phyloP scores from a whole-genome alignment of 2,888 invertebrate species.

The Lomographa bimaculata region DNA sequence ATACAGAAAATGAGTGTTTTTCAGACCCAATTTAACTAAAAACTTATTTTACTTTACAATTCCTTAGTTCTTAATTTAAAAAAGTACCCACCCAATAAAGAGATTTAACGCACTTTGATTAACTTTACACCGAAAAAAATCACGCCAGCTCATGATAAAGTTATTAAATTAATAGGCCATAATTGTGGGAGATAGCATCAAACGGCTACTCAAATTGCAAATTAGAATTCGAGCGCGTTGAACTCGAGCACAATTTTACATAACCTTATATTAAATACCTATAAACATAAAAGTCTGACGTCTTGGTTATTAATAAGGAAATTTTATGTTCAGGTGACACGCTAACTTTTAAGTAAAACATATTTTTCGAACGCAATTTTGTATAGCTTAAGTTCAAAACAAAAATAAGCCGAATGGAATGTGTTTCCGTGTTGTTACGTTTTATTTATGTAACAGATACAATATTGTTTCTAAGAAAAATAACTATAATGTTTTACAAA shows the following conservation, averaged over 20 bases:
- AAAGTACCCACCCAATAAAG: too few relatives aligned
- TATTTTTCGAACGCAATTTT: background rate
- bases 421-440: background rate
- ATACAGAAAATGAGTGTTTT: too few relatives aligned
- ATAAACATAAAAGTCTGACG: slow-evolving; percentile 17
- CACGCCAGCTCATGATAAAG: slow-evolving; percentile 78
- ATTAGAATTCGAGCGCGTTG: slow-evolving; percentile 18
- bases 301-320: slow-evolving; percentile 20
- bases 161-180: slow-evolving; percentile 79
- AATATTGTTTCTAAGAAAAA: too few relatives aligned
- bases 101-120: too few relatives aligned
- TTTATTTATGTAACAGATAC: background rate
- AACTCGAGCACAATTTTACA: slow-evolving; percentile 15
- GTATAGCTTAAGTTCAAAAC: too few relatives aligned
- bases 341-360: slow-evolving; percentile 7
- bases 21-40: too few relatives aligned
- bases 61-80: too few relatives aligned
- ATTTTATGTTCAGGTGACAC: slow-evolving; percentile 17
- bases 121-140: slow-evolving; percentile 60
- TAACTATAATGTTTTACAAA: too few relatives aligned
- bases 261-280: slow-evolving; percentile 16
- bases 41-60: too few relatives aligned
- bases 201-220: slow-evolving; percentile 63
- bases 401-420: background rate
- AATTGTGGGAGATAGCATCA: slow-evolving; percentile 79